Conservation (phyloP, 37 sponge, comb jelly and placozoan species). For the Chondrilla cf. caribensis region DNA sequence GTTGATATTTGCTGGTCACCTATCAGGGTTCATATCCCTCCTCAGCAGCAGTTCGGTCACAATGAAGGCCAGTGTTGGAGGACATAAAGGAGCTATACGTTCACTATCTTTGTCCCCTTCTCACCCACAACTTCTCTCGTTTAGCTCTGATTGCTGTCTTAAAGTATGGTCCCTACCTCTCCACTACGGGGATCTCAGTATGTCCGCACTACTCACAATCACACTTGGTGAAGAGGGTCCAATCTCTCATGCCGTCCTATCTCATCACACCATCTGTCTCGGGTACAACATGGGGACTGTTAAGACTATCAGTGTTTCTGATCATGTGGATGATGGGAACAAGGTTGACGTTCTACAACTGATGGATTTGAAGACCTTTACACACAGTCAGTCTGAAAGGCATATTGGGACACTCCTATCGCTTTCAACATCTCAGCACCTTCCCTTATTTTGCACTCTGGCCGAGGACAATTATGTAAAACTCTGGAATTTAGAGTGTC, state of each 20-base stretch:
- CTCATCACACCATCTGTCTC: not conserved
- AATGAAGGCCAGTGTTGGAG: slow-evolving; percentile 41
- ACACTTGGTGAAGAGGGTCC: not conserved
- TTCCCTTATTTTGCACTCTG: slow-evolving; percentile 44
- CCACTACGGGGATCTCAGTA: not conserved
- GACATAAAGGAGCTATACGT: slow-evolving; percentile 47
- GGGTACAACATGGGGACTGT: not conserved
- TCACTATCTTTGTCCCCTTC: slow-evolving; percentile 28
- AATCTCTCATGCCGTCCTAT: not conserved
- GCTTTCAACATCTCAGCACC: not conserved
- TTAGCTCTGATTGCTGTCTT: slow-evolving; percentile 37
- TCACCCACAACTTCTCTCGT: slow-evolving; percentile 31
- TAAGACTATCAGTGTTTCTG: not conserved
- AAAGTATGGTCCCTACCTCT: slow-evolving; percentile 45
- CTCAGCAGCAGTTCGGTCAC: slow-evolving; percentile 7
- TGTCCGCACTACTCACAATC: not conserved
- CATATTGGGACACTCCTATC: slow-evolving; percentile 37
- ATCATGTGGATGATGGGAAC: not conserved
- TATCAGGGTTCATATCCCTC: slow-evolving; percentile 44
- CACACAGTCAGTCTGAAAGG: slow-evolving; percentile 44
- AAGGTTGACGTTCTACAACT: not conserved
- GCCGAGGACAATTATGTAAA: slow-evolving; percentile 55
- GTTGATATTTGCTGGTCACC: slow-evolving; percentile 49
- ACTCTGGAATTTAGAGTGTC: slow-evolving; percentile 45
- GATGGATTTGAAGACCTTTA: slow-evolving; percentile 3